These are phyloP conservation scores for Rhinophrynus dorsalis DNA, from an alignment of 2,797 vertebrate genomes.

Conservation along the genomic window DNA sequence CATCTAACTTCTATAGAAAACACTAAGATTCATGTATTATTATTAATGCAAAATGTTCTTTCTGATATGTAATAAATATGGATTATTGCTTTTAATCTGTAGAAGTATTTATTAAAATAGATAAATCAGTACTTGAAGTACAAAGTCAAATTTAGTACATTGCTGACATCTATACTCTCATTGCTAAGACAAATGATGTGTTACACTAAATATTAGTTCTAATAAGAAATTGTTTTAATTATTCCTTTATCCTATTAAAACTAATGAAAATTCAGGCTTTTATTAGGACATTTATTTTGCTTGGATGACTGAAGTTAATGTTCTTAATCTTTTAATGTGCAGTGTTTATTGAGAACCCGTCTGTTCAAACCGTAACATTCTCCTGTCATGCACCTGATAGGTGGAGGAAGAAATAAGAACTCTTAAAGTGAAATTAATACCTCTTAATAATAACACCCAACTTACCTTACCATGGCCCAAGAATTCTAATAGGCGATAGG, in stretches of 20 bases:
- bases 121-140: slow-evolving; percentile 40
- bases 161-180: slow-evolving; percentile 29
- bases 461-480: too few species aligned
- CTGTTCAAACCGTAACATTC: not conserved
- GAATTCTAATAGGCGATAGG: too few species aligned
- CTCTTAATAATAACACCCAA: too few species aligned
- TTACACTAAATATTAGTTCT: slow-evolving; percentile 41
- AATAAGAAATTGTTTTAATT: slow-evolving; percentile 51
- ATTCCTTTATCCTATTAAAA: slow-evolving; percentile 30
- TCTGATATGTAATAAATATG: slow-evolving; percentile 36
- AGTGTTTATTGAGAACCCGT: not conserved
- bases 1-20: slow-evolving; percentile 10
- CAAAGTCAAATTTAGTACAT: slow-evolving; percentile 25
- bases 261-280: slow-evolving; percentile 29
- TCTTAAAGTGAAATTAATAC: too few species aligned
- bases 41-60: slow-evolving; percentile 34
- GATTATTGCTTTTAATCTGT: slow-evolving; percentile 40
- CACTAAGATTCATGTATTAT: slow-evolving; percentile 15
- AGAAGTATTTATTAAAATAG: slow-evolving; percentile 43
- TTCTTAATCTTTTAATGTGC: slow-evolving; percentile 4
- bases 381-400: slow-evolving; percentile 6
- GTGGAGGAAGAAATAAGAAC: too few species aligned
- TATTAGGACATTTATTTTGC: slow-evolving; percentile 17
- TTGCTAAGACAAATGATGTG: slow-evolving; percentile 27
- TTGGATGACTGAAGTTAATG: not conserved